These are phyloP conservation scores for Drosophila stalkeri DNA, from an alignment of 2,888 invertebrate species.

Conservation along the genomic window DNA sequence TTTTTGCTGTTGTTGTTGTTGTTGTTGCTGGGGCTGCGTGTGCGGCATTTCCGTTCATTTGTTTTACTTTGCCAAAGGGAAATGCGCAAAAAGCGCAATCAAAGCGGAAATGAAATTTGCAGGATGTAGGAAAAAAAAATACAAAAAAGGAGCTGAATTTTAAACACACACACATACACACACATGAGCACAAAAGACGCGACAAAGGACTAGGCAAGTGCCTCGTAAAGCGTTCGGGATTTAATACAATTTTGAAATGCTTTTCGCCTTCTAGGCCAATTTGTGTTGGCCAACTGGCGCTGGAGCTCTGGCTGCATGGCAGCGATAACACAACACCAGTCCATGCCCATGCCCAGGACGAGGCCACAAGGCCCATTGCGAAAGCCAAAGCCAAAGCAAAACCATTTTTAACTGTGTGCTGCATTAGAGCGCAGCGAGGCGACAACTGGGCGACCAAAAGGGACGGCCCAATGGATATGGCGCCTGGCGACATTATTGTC, in stretches of 20 bases:
- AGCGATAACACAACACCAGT: constrained; percentile 64
- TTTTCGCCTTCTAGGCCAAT: constrained; percentile 73
- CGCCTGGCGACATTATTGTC: constrained; percentile 54
- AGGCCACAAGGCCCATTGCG: constrained; percentile 5
- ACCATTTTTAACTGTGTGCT: constrained; percentile 37
- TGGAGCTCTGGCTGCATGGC: constrained; percentile 61
- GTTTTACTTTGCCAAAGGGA: constrained; percentile 74
- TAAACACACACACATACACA: constrained; percentile 39
- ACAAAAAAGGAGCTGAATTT: constrained; percentile 55
- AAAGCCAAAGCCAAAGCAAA: constrained; percentile 26
- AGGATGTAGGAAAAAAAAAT: constrained; percentile 66
- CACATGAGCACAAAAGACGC: constrained; percentile 34
- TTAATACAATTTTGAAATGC: constrained; percentile 79
- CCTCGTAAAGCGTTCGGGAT: constrained; percentile 57
- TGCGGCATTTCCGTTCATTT: constrained; percentile 81
- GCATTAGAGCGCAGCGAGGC: constrained; percentile 66
- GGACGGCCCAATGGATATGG: constrained; percentile 13
- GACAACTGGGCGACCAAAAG: constrained; percentile 23
- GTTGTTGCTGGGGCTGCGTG: constrained; percentile 62
- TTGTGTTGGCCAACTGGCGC: constrained; percentile 48
- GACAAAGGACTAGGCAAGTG: constrained; percentile 49
- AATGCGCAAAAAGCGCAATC: constrained; percentile 80
- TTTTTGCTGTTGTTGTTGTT: constrained; percentile 45
- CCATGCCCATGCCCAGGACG: background rate
- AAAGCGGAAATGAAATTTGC: constrained; percentile 81